Base-by-base conservation (phyloP, 2,113 vertebrate genomes). In the Ciconia maguari region DNA sequence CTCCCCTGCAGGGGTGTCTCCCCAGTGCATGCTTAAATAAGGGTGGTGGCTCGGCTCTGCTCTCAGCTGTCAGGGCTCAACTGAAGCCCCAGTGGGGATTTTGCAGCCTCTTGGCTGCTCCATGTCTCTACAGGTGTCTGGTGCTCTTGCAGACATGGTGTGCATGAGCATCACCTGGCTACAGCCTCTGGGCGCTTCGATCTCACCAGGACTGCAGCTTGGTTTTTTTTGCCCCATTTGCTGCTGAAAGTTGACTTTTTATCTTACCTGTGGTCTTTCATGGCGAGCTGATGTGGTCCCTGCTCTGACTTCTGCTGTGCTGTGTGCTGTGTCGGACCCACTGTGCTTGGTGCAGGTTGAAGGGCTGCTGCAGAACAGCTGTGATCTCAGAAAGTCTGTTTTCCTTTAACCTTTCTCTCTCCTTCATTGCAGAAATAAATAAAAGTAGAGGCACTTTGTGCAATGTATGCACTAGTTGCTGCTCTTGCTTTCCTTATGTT, bases 191-290 rank as follows among this genome's bases (percentile, higher is more conserved):
- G 58, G 9, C 7, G 0, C 38, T 22, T 42, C 0, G 13, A 16
- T 61, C 62, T 86, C 24, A 0, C 32, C 48, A 25, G 29, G 38
- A 20, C 62, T 93, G 58, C 54, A 36, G 54, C 58, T 52, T 10
- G n/a, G n/a, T n/a, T 2, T 3, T 11, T 15, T 42, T n/a, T 29
- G 29, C 19, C 36, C 49, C 34, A 30, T 3, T 15, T 36, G 58
- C 68, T 83, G 88, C 51, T 1, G 10, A 27, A 72, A 92, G 69
- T 49, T n/a, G 34, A 26, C 34, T 77, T 30, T 86, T 88, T 80
- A 86, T 94, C 89, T 93, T 17, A 90, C 89, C 89, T 97, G 94
- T 93, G 95, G 93, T 92, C 62, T 79, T 42, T 2, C 71, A 93
- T 82, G 46, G 0, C 8, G 3, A 77, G 79, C 78, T 91, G 81